phyloP scores from a whole-genome alignment of 2,888 invertebrate genomes.

The Lepidonotus clava region DNA sequence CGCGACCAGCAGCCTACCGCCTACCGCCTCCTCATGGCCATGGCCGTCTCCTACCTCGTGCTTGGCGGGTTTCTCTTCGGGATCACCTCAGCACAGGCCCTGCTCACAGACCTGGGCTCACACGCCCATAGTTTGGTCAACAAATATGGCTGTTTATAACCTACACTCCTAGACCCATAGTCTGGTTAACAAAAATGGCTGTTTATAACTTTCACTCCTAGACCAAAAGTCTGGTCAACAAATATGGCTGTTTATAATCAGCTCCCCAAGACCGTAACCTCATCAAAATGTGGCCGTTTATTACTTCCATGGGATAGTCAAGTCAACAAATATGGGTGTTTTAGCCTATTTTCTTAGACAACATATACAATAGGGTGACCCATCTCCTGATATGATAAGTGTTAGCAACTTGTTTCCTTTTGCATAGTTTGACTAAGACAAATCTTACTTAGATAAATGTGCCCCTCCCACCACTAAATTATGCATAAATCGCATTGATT shows the following conservation, averaged over 20 bases:
- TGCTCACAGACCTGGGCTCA: conserved; percentile 57
- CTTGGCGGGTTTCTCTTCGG: conserved; percentile 79
- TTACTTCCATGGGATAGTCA: too few species aligned
- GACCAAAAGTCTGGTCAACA: background rate
- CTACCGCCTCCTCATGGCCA: conserved; percentile 63
- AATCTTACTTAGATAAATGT: too few species aligned
- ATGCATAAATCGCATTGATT: too few species aligned
- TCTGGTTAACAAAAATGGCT: conserved; percentile 1
- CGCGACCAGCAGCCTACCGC: conserved; percentile 57
- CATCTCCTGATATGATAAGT: too few species aligned
- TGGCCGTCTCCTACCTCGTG: conserved; percentile 72
- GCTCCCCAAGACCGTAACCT: background rate
- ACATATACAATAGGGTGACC: too few species aligned
- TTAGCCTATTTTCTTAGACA: too few species aligned
- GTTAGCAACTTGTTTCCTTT: too few species aligned
- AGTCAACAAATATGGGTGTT: conserved; percentile 34
- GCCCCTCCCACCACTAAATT: too few species aligned
- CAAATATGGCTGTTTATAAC: conserved; percentile 38
- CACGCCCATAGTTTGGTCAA: background rate
- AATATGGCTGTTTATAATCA: conserved; percentile 25
- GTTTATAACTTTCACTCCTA: background rate
- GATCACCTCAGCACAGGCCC: conserved; percentile 76
- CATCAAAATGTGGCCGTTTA: too few species aligned
- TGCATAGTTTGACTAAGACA: too few species aligned
- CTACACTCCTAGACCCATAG: background rate